phyloP scores from a whole-genome alignment of 2,113 vertebrate genomes.

The Hippoglossus stenolepis region DNA sequence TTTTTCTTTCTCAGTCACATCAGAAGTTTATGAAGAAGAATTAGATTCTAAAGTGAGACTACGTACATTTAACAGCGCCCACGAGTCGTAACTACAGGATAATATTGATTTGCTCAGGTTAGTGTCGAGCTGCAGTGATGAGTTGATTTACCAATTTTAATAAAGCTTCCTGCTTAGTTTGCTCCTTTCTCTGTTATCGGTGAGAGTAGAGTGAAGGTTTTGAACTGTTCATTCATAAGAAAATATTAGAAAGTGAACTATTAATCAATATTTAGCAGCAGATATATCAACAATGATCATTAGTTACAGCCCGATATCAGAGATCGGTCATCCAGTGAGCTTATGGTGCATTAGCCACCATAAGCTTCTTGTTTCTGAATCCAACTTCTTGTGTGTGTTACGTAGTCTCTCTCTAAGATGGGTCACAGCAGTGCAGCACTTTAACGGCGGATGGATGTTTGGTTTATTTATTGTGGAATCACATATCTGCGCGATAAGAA shows the following conservation, averaged over 20 bases:
- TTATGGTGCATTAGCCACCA: not conserved
- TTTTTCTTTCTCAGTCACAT: not conserved
- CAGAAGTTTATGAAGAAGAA: slow-evolving; percentile 8
- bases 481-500: not conserved
- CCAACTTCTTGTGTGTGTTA: not conserved
- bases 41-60: not conserved
- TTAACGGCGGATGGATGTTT: slow-evolving; percentile 40
- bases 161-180: no score
- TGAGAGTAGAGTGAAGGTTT: no score
- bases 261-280: not conserved
- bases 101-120: not conserved
- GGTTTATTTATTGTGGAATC: slow-evolving; percentile 64
- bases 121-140: not conserved
- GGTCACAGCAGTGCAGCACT: slow-evolving; percentile 52
- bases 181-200: no score
- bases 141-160: not conserved
- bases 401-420: not conserved
- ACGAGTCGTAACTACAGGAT: not conserved
- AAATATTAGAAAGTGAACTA: not conserved
- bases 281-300: not conserved
- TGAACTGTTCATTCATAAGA: no score
- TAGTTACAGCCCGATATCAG: not conserved
- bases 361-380: no score
- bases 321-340: no score
- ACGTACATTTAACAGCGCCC: not conserved